Conservation (phyloP, 2,113 vertebrate species). For the Perca fluviatilis region DNA sequence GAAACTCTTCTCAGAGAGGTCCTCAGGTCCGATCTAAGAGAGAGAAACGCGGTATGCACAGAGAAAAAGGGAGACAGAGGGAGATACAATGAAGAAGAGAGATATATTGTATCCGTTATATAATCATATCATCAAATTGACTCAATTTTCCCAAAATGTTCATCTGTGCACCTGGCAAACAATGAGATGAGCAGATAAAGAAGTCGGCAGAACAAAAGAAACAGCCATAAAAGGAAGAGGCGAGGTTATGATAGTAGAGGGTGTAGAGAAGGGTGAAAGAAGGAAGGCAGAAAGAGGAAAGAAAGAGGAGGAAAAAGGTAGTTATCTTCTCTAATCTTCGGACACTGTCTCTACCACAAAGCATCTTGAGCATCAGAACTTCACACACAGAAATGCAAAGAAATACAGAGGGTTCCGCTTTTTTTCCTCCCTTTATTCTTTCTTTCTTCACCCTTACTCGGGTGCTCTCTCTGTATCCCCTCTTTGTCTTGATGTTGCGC, state of each 20-base stretch:
- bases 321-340: slow-evolving; percentile 60
- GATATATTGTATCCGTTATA: slow-evolving; percentile 27
- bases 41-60: neutral
- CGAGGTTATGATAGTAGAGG: slow-evolving; percentile 28
- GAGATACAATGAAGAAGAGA: slow-evolving; percentile 12
- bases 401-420: slow-evolving; percentile 30
- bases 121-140: slow-evolving; percentile 38
- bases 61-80: neutral
- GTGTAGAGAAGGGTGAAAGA: slow-evolving; percentile 4
- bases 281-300: slow-evolving; percentile 45
- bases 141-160: slow-evolving; percentile 41
- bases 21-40: slow-evolving; percentile 86
- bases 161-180: slow-evolving; percentile 51
- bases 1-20: slow-evolving; percentile 90
- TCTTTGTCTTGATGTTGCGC: slow-evolving; percentile 27
- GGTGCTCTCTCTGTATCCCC: neutral
- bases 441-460: slow-evolving; percentile 15
- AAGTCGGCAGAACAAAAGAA: slow-evolving; percentile 49
- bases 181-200: slow-evolving; percentile 52
- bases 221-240: slow-evolving; percentile 28
- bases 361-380: slow-evolving; percentile 45
- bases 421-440: neutral
- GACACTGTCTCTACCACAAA: slow-evolving; percentile 51
- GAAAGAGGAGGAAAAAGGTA: slow-evolving; percentile 31
- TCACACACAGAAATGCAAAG: slow-evolving; percentile 41